Evolutionary conservation across 2,797 vertebrate species (phyloP).

Genomic region (Silurus aristotelis): DNA sequence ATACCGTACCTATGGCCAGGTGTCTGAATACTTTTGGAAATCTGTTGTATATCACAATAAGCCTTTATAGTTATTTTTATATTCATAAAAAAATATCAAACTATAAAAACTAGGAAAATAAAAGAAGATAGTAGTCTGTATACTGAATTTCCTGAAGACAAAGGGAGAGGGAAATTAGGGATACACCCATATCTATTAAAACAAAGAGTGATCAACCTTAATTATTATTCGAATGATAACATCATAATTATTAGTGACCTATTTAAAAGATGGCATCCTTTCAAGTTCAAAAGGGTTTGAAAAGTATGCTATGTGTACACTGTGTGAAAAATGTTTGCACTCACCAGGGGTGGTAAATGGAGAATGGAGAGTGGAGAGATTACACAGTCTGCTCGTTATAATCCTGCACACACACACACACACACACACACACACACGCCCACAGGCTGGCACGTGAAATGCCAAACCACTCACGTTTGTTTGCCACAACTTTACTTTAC

Average conservation of each 20-base stretch:
- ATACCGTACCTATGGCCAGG: too few species aligned
- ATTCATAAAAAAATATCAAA: too few species aligned
- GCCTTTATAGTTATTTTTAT: too few species aligned
- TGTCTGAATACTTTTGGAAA: too few species aligned
- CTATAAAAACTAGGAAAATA: background rate
- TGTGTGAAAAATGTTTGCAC: background rate
- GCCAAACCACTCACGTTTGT: background rate
- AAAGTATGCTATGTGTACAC: too few species aligned
- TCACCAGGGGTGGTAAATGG: background rate
- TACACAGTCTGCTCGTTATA: background rate
- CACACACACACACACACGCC: slow-evolving; percentile 6
- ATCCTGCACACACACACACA: slow-evolving; percentile 8
- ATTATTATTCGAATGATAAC: too few species aligned
- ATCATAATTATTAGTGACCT: too few species aligned
- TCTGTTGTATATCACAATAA: too few species aligned
- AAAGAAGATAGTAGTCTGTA: background rate
- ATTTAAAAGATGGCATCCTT: background rate
- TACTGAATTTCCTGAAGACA: too few species aligned
- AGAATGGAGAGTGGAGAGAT: background rate
- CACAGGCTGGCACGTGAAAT: background rate
- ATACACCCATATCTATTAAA: background rate
- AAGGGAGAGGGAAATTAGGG: background rate
- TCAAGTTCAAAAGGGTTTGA: background rate
- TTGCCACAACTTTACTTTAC: background rate
- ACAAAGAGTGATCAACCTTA: background rate